Evolutionary conservation across 1,140 invertebrate species (phyloP), one percentile per base, ranked within the genome.

Genomic region (Magallana ariakensis): DNA sequence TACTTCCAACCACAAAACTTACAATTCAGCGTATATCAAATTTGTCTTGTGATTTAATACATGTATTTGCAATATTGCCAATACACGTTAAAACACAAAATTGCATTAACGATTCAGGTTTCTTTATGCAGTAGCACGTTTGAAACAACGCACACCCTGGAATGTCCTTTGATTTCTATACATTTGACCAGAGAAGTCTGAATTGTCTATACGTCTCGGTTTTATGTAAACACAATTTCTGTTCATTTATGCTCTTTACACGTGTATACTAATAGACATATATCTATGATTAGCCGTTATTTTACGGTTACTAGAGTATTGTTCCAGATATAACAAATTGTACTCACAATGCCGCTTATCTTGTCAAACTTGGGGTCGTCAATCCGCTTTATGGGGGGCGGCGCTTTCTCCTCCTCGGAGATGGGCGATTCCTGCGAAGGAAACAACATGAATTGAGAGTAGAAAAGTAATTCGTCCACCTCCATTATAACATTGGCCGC

Each of bases 281-380:
- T 46, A 46, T 46, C 33, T 46, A 46, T 46, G 33, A 46, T 46
- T 4, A 2, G 33, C 33, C 33, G 33, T 46, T 46, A 2, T 46
- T 46, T 46, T 4, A 46, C 33, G 33, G 33, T 46, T 46, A 46
- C 33, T 46, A 4, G 33, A 5, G 33, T 46, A 46, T 46, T 46
- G 33, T 46, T 46, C 33, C 2, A 46, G 33, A 62, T 19, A 62
- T 16, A 62, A n/a, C 19, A 56, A 19, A 10, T 13, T 19, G 15
- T 55, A 82, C 80, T 82, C 80, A 82, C 80, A 10, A 82, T 55
- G 19, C 80, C 80, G 46, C 80, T 82, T 6, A 82, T n/a, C 55
- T 82, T 82, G 80, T 82, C 80, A 55, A 56, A 56, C 46, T 82
- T 55, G 46, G 46, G 16, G 80, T 82, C 55, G 13, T 82, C 55